Percentiles rank a stretch among this genome's conserved stretches.
These are phyloP conservation scores for Drosophila repleta DNA, from an alignment of 1,140 invertebrate genomes.

Conservation along the genomic window DNA sequence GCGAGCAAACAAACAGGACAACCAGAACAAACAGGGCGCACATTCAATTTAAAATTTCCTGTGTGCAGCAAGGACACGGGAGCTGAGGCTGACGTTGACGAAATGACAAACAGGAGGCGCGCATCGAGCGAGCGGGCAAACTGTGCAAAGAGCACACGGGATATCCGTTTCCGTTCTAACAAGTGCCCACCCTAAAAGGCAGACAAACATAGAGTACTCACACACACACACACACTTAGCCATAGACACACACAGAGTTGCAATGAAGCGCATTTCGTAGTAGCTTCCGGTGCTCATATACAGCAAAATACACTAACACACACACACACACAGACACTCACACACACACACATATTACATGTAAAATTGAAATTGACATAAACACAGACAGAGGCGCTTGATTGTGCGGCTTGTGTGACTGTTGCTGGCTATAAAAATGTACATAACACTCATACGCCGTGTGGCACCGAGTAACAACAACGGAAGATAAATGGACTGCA, in stretches of 20 bases:
- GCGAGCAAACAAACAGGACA: conserved; percentile 34
- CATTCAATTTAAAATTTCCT: conserved; percentile 79
- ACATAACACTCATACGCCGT: conserved; percentile 72
- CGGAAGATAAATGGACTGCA: conserved; percentile 36
- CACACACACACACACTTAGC: conserved; percentile 6
- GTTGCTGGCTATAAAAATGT: conserved; percentile 72
- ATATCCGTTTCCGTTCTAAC: conserved; percentile 75
- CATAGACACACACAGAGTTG: conserved; percentile 52
- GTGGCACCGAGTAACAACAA: conserved; percentile 55
- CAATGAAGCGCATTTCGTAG: conserved; percentile 75
- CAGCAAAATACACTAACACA: conserved; percentile 19
- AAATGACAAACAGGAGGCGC: conserved; percentile 70
- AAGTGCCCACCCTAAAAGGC: conserved; percentile 52
- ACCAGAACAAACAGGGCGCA: conserved; percentile 34
- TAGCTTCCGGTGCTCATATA: conserved; percentile 48
- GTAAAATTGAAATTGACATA: conserved; percentile 77
- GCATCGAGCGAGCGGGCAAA: conserved; percentile 33
- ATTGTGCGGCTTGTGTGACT: conserved; percentile 76
- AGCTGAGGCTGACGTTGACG: conserved; percentile 33
- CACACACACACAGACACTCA: conserved; percentile 34
- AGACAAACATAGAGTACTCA: background rate
- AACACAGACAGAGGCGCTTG: conserved; percentile 63
- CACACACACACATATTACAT: conserved; percentile 60
- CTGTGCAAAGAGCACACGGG: conserved; percentile 73
- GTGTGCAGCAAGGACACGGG: conserved; percentile 52